Evolutionary conservation across 1,140 invertebrate species (phyloP).

Genomic region (Mycetomoellerius zeteki): DNA sequence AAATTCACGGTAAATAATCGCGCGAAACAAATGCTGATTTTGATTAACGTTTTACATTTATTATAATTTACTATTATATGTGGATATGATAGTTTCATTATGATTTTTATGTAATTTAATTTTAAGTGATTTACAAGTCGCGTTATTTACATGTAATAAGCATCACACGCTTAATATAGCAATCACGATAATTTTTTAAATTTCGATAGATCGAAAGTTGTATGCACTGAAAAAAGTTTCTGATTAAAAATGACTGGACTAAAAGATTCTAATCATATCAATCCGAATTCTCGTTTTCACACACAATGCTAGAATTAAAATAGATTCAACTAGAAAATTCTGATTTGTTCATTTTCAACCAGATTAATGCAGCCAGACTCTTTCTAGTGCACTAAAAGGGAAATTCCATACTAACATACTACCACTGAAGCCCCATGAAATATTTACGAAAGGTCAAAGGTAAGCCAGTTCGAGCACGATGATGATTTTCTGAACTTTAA

Average conservation of each 20-base stretch:
- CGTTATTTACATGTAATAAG: background rate
- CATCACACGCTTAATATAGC: background rate
- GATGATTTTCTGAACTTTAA: slow-evolving; percentile 18
- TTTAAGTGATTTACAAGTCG: background rate
- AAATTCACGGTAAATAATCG: background rate
- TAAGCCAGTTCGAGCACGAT: background rate
- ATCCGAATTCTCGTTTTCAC: too few species aligned
- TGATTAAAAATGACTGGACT: too few species aligned
- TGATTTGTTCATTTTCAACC: too few species aligned
- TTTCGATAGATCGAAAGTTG: background rate
- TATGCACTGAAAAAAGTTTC: too few species aligned
- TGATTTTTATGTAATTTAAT: background rate
- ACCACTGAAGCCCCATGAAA: slow-evolving; percentile 29
- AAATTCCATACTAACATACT: background rate
- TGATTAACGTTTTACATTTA: background rate
- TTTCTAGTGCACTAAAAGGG: background rate
- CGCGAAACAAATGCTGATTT: background rate
- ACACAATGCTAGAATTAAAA: too few species aligned
- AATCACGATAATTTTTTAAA: background rate
- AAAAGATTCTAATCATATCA: too few species aligned
- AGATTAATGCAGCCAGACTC: too few species aligned
- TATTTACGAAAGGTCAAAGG: slow-evolving; percentile 45
- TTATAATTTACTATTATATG: slow-evolving; percentile 11
- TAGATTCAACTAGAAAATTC: too few species aligned
- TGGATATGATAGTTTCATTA: background rate